These are phyloP conservation scores for Pseudococcus jackbeardsleyi DNA, from an alignment of 2,888 invertebrate species.

Conservation along the genomic window DNA sequence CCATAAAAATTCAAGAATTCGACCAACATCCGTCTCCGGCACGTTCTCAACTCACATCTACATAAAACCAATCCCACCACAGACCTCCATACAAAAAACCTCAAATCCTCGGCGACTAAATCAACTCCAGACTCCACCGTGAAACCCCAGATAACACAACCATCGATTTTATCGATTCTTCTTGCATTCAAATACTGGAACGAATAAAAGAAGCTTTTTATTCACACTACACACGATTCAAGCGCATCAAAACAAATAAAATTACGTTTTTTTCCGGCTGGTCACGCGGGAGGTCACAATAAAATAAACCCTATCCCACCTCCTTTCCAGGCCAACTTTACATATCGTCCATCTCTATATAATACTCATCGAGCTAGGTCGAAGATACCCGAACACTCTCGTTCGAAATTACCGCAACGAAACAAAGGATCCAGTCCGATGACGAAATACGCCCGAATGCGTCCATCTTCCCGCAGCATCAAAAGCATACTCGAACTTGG, in stretches of 20 bases:
- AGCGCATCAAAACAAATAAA: conserved; percentile 10
- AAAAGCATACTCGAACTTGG: background rate
- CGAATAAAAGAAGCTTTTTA: background rate
- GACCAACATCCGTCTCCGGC: background rate
- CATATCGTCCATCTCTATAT: background rate
- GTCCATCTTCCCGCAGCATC: background rate
- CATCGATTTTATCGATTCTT: background rate
- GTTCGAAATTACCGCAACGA: background rate
- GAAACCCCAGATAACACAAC: background rate
- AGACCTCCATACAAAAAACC: too few species aligned
- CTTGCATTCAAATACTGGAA: background rate
- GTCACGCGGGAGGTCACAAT: background rate
- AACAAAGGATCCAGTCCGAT: background rate
- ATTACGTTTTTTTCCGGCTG: background rate
- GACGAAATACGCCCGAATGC: background rate
- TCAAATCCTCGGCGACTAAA: background rate
- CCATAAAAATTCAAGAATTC: background rate
- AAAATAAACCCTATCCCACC: background rate
- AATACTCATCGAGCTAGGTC: background rate
- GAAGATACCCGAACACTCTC: background rate
- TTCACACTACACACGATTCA: background rate
- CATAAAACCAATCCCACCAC: background rate
- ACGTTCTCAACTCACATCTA: background rate
- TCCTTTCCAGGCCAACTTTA: background rate
- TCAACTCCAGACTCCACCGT: background rate